Percentiles rank a stretch among this genome's conserved stretches.
These are phyloP conservation scores for Crossocerus cetratus DNA, from an alignment of 2,888 invertebrate genomes.

Conservation along the genomic window DNA sequence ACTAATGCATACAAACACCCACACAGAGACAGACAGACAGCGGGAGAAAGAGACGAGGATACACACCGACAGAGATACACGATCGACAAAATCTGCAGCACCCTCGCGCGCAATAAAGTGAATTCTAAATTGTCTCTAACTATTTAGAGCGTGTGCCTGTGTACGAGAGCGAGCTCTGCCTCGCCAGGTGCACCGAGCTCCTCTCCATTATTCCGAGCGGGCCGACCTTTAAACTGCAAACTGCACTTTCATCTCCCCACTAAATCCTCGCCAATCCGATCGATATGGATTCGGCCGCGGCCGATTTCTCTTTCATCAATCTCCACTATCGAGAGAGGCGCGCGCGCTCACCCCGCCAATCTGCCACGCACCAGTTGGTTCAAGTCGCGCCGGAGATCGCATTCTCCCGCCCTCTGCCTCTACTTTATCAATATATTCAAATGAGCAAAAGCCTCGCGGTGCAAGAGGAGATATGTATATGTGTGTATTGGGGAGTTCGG, in stretches of 20 bases:
- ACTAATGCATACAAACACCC: conserved; percentile 27
- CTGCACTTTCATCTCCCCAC: too few species aligned
- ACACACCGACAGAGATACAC: conserved; percentile 6
- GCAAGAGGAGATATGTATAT: not conserved
- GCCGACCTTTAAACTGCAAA: too few species aligned
- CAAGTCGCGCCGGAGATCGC: too few species aligned
- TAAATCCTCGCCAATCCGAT: too few species aligned
- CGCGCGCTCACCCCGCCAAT: too few species aligned
- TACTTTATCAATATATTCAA: not conserved
- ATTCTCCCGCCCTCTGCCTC: not conserved
- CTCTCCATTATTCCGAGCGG: too few species aligned
- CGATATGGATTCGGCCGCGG: too few species aligned
- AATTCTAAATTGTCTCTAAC: conserved; percentile 66
- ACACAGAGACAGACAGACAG: conserved; percentile 15
- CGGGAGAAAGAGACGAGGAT: conserved; percentile 16
- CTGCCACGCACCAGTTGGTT: too few species aligned
- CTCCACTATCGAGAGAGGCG: too few species aligned
- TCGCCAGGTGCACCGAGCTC: conserved; percentile 2
- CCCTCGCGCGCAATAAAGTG: conserved; percentile 64
- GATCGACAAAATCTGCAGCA: conserved; percentile 33
- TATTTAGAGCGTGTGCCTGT: conserved; percentile 55
- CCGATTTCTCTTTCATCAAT: too few species aligned
- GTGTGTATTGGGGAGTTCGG: not conserved
- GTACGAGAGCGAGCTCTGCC: conserved; percentile 43
- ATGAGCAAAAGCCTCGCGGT: not conserved